Evolutionary conservation across 1,140 invertebrate species (phyloP).

Genomic region (Calephelis nemesis): DNA sequence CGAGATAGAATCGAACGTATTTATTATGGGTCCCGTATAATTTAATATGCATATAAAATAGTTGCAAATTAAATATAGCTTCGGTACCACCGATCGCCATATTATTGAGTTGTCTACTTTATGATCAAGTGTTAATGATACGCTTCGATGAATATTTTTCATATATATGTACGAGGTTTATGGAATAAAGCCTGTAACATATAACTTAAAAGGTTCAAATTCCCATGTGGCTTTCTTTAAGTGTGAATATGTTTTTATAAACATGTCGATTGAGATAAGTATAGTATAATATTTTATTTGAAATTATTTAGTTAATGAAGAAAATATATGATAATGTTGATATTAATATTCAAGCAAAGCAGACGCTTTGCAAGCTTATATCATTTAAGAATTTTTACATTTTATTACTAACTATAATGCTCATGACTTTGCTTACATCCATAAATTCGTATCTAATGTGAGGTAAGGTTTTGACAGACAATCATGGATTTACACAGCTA

Average conservation of each 20-base stretch:
- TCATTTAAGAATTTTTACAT: not conserved
- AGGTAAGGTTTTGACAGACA: too few relatives aligned
- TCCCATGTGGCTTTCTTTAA: not conserved
- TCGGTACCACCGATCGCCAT: conserved; percentile 15
- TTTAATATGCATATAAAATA: conserved; percentile 6
- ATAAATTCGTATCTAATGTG: too few relatives aligned
- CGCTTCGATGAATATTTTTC: conserved; percentile 24
- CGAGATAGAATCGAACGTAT: conserved; percentile 17
- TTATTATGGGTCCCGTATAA: conserved; percentile 1
- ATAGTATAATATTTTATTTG: conserved; percentile 5
- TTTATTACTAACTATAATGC: not conserved
- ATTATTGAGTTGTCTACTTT: conserved; percentile 23
- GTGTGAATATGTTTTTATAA: conserved; percentile 5
- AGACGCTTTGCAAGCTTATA: not conserved
- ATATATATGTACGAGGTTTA: conserved; percentile 4
- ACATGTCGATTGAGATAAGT: not conserved
- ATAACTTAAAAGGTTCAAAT: not conserved
- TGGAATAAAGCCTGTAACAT: not conserved
- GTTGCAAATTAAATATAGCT: conserved; percentile 26
- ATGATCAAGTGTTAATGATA: conserved; percentile 23
- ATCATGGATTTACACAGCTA: too few relatives aligned
- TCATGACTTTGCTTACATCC: not conserved
- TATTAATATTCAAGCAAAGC: not conserved
- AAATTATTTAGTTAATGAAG: conserved; percentile 10
- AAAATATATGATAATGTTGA: conserved; percentile 3